Evolutionary conservation across 2,888 invertebrate species (phyloP).

Genomic region (Pachydiplax longipennis): DNA sequence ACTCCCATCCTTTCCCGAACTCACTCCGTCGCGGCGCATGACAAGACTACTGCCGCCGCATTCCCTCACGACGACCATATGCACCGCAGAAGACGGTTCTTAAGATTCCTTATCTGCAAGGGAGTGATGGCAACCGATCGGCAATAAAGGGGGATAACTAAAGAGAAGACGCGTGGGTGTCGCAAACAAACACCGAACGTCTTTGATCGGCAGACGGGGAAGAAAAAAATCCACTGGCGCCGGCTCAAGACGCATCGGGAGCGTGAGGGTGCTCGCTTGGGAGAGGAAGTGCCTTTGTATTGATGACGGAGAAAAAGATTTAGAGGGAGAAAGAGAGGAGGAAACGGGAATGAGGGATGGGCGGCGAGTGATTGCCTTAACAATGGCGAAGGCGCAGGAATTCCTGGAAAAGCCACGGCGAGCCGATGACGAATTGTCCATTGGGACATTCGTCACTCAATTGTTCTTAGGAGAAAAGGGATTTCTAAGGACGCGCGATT

Average conservation of each 20-base stretch:
- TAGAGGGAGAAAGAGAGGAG: background rate
- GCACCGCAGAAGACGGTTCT: background rate
- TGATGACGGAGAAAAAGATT: background rate
- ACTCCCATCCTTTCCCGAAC: background rate
- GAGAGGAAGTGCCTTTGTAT: background rate
- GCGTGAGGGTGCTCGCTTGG: background rate
- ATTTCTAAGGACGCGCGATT: conserved; percentile 9
- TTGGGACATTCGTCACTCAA: background rate
- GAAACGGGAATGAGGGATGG: background rate
- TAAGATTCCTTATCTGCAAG: background rate
- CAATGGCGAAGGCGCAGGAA: background rate
- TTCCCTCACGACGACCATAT: background rate
- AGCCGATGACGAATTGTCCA: conserved; percentile 3
- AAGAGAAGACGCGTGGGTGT: background rate
- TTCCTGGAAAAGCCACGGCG: conserved; percentile 8
- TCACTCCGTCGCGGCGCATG: background rate
- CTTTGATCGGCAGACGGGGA: background rate
- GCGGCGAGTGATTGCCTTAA: conserved; percentile 21
- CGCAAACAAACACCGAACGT: background rate
- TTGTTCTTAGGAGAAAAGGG: conserved; percentile 8
- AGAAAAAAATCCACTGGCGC: conserved; percentile 11
- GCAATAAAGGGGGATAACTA: background rate
- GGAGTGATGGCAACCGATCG: background rate
- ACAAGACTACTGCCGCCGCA: background rate
- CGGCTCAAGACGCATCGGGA: background rate